Percentiles rank a stretch among this genome's conserved stretches.
These are phyloP conservation scores for Leptopilina myrica DNA, from an alignment of 2,888 invertebrate genomes.

Conservation along the genomic window DNA sequence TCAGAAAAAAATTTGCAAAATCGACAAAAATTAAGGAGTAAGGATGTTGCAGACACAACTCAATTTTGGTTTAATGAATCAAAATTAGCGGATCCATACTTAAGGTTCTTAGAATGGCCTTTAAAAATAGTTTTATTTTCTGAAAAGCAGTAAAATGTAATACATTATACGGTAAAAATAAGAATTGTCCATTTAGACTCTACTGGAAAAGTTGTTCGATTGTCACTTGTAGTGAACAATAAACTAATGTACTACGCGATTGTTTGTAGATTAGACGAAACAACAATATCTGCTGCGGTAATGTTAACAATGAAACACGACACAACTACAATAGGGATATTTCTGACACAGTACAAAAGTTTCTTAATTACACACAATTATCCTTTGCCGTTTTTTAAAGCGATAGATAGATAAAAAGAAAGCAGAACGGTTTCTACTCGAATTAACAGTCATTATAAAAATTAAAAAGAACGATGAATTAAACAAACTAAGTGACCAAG, in stretches of 20 bases:
- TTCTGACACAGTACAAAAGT: not conserved
- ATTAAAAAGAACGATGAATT: slow-evolving; percentile 5
- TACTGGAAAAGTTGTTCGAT: slow-evolving; percentile 46
- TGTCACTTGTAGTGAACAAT: slow-evolving; percentile 40
- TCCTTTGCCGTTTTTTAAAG: slow-evolving; percentile 48
- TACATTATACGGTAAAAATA: not conserved
- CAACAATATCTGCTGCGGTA: not conserved
- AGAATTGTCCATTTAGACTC: slow-evolving; percentile 53
- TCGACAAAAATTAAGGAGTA: slow-evolving; percentile 37
- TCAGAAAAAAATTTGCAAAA: slow-evolving; percentile 39
- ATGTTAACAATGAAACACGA: not conserved
- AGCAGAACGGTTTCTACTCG: not conserved
- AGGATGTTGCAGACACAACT: slow-evolving; percentile 50
- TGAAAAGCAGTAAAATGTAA: slow-evolving; percentile 34
- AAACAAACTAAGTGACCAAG: slow-evolving; percentile 40
- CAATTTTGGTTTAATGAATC: slow-evolving; percentile 42
- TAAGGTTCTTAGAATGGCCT: slow-evolving; percentile 12
- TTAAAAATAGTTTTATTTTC: slow-evolving; percentile 41
- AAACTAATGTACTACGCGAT: slow-evolving; percentile 36
- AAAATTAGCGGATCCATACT: slow-evolving; percentile 30
- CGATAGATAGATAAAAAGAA: slow-evolving; percentile 10
- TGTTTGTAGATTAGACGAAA: not conserved
- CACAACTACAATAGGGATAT: not conserved
- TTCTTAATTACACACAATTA: slow-evolving; percentile 41
- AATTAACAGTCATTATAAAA: too few species aligned